phyloP scores from a whole-genome alignment of 2,888 invertebrate species.

The Tineola bisselliella region DNA sequence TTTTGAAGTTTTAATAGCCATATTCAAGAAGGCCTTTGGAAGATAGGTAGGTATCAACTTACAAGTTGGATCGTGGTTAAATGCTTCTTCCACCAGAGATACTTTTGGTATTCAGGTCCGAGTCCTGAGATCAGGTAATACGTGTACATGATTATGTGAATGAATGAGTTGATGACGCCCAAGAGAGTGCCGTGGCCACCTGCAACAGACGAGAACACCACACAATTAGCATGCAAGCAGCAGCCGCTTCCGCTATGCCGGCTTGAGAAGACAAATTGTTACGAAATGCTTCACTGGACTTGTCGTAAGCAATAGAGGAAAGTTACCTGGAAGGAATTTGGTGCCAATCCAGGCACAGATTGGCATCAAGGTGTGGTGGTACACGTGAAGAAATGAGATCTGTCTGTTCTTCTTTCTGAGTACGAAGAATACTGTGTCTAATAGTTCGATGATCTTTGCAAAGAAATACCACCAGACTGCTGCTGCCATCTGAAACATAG shows the following conservation, averaged over 20 bases:
- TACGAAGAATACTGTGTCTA: constrained; percentile 89
- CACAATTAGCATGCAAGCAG: too few relatives aligned
- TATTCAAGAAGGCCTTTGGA: too few relatives aligned
- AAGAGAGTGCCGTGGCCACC: constrained; percentile 90
- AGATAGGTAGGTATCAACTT: constrained; percentile 32
- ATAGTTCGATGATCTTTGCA: constrained; percentile 79
- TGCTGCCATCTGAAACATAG: constrained; percentile 57
- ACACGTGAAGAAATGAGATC: constrained; percentile 87
- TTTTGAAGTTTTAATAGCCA: too few relatives aligned
- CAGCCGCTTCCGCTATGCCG: too few relatives aligned
- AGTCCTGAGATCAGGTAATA: constrained; percentile 90
- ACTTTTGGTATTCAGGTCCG: constrained; percentile 88
- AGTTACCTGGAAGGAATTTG: constrained; percentile 82
- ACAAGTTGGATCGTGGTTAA: constrained; percentile 89
- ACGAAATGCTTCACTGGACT: too few relatives aligned
- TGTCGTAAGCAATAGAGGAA: too few relatives aligned
- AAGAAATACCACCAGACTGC: constrained; percentile 84
- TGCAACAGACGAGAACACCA: too few relatives aligned
- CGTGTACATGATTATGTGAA: constrained; percentile 91
- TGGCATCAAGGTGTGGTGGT: constrained; percentile 86
- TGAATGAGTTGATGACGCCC: constrained; percentile 87
- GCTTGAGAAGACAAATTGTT: too few relatives aligned
- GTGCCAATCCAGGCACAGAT: constrained; percentile 82
- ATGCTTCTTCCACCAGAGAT: constrained; percentile 95
- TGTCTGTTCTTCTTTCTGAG: constrained; percentile 89